phyloP scores from a whole-genome alignment of 2,113 vertebrate genomes.

The Melanerpes aurifrons region DNA sequence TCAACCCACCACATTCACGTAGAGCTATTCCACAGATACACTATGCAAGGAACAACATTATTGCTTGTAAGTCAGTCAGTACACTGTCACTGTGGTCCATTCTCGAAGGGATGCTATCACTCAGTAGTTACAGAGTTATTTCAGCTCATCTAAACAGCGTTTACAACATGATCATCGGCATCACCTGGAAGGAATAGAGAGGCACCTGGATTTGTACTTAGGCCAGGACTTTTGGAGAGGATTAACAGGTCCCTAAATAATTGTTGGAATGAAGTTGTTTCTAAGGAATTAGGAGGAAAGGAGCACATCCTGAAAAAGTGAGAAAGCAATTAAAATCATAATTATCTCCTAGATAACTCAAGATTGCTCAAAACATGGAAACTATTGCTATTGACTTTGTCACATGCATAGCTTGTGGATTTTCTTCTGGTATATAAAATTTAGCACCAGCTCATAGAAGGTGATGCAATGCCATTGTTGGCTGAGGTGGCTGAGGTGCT shows the following conservation, averaged over 20 bases:
- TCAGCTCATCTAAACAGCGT: neutral
- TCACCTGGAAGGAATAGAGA: neutral
- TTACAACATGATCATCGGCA: neutral
- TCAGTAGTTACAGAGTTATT: too few relatives aligned
- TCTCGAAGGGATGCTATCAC: too few relatives aligned
- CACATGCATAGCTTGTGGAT: neutral
- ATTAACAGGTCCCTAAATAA: neutral
- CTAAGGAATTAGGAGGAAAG: neutral
- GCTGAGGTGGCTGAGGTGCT: too few relatives aligned
- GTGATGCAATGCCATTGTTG: neutral
- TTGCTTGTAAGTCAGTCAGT: too few relatives aligned
- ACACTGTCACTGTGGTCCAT: too few relatives aligned
- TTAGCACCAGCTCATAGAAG: neutral
- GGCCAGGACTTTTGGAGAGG: neutral
- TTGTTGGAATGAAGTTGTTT: neutral
- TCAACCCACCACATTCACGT: too few relatives aligned
- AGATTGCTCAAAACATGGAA: neutral
- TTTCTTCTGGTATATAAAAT: neutral
- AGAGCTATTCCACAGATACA: too few relatives aligned
- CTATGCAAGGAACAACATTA: too few relatives aligned
- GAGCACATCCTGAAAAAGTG: neutral
- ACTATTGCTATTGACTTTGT: neutral
- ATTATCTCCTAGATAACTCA: neutral
- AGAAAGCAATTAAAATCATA: neutral
- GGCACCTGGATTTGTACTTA: neutral